A percentile compares a stretch with the other conserved stretches of the same genome.
These are phyloP conservation scores for Chiloscyllium plagiosum DNA, from an alignment of 2,113 vertebrate genomes.

Conservation along the genomic window DNA sequence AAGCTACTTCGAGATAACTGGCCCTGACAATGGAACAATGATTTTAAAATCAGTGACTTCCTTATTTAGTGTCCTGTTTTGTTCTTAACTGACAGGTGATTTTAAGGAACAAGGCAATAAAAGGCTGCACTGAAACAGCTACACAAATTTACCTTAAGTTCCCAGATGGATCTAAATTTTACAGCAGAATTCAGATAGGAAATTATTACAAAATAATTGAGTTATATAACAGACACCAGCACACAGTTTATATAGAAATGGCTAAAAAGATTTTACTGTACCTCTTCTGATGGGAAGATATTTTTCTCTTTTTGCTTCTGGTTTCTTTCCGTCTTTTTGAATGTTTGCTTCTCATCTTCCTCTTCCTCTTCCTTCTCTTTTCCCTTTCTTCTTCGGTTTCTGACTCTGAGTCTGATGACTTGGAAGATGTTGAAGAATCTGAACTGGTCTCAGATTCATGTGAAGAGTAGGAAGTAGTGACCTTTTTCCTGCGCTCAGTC, in stretches of 20 bases:
- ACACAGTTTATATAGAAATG: not conserved
- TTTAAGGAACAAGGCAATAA: not conserved
- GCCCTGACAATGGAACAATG: not conserved
- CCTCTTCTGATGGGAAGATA: conserved; percentile 52
- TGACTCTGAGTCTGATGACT: conserved; percentile 65
- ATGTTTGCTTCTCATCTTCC: conserved; percentile 63
- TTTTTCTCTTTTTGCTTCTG: conserved; percentile 51
- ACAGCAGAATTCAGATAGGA: not conserved
- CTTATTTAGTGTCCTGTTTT: not conserved
- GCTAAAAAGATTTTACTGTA: conserved; percentile 41
- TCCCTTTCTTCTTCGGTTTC: conserved; percentile 62
- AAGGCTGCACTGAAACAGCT: not conserved
- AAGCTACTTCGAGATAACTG: not conserved
- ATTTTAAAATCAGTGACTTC: not conserved
- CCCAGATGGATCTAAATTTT: not conserved
- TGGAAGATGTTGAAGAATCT: conserved; percentile 61
- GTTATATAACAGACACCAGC: not conserved
- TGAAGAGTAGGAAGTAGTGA: conserved; percentile 55
- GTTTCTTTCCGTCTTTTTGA: conserved; percentile 63
- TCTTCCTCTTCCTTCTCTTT: conserved; percentile 64
- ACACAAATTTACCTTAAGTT: not conserved
- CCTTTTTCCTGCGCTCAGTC: conserved; percentile 74
- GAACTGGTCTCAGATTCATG: conserved; percentile 63
- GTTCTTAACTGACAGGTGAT: not conserved
- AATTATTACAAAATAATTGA: not conserved